Evolutionary conservation across 2,113 vertebrate genomes (phyloP).

Genomic region (Rhabdornis inornatus): DNA sequence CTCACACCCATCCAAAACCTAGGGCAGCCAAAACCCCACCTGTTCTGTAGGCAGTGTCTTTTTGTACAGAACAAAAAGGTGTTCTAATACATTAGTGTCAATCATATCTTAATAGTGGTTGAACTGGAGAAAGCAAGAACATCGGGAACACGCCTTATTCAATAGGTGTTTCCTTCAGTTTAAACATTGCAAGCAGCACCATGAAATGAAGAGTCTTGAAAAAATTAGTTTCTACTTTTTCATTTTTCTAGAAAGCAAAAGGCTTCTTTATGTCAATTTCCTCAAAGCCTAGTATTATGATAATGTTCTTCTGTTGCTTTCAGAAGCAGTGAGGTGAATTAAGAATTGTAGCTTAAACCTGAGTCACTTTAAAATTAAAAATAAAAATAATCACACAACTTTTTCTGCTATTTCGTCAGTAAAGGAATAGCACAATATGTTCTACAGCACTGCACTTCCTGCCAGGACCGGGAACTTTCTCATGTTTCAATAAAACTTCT

Average conservation of each 20-base stretch:
- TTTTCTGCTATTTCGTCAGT: background rate
- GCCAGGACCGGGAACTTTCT: background rate
- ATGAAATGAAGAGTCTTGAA: background rate
- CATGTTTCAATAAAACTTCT: background rate
- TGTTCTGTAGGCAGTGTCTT: constrained; percentile 3
- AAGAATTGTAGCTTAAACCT: background rate
- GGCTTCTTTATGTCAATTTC: background rate
- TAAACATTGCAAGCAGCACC: background rate
- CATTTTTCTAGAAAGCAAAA: background rate
- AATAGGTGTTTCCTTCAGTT: background rate
- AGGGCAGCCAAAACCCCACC: background rate
- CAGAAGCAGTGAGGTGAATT: background rate
- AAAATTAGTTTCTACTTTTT: background rate
- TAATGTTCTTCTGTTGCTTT: background rate
- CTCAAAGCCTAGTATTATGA: background rate
- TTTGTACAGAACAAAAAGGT: background rate
- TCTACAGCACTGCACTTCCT: background rate
- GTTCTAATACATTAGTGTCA: background rate
- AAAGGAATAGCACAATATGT: background rate
- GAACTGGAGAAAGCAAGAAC: background rate
- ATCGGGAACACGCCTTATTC: background rate
- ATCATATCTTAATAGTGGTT: background rate
- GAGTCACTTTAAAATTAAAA: background rate
- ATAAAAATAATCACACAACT: background rate
- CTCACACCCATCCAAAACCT: constrained; percentile 18